phyloP scores from a whole-genome alignment of 2,888 invertebrate species.

The Andrena camellia region DNA sequence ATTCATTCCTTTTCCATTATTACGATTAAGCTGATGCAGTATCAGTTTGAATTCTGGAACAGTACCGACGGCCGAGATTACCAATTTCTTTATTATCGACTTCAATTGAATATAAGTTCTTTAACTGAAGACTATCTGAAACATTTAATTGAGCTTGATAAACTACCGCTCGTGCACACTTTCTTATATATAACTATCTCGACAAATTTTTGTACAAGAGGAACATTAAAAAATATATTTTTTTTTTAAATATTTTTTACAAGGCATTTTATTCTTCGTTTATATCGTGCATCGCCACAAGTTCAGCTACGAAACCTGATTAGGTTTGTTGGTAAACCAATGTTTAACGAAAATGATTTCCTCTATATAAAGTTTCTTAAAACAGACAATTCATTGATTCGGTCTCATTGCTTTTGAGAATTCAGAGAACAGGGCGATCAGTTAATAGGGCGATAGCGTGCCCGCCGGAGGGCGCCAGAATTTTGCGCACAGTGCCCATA shows the following conservation, averaged over 20 bases:
- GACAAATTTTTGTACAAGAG: background rate
- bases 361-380: no score
- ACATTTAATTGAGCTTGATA: background rate
- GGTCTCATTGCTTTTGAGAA: no score
- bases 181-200: background rate
- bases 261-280: conserved; percentile 6
- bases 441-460: background rate
- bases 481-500: conserved; percentile 3
- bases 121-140: no score
- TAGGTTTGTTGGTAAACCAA: no score
- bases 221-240: background rate
- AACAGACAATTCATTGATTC: no score
- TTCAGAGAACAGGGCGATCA: no score
- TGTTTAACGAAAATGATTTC: no score
- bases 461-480: background rate
- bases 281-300: background rate
- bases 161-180: no score
- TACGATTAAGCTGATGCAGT: background rate
- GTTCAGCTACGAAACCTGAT: no score
- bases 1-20: background rate
- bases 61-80: conserved; percentile 53
- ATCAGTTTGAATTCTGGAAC: conserved; percentile 14
- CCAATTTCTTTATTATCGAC: conserved; percentile 63
- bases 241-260: background rate
- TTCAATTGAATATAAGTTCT: background rate